phyloP scores from a whole-genome alignment of 1,140 invertebrate species.

The Cheumatopsyche charites region DNA sequence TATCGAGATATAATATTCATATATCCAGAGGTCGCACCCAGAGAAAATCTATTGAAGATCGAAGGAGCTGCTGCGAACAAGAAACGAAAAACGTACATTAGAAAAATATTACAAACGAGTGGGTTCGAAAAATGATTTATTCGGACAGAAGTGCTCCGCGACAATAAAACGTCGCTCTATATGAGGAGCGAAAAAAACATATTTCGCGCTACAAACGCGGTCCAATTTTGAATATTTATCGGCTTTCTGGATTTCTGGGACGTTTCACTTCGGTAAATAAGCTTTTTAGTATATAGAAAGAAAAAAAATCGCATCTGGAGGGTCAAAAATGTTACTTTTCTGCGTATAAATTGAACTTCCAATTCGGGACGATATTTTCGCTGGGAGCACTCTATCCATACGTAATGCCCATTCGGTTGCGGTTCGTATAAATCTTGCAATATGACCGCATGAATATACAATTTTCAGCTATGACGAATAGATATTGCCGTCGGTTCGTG shows the following conservation, averaged over 20 bases:
- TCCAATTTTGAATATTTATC: too few species aligned
- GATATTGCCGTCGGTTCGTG: neutral
- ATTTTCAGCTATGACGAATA: too few species aligned
- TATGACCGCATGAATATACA: too few species aligned
- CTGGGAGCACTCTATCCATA: neutral
- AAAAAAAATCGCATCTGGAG: too few species aligned
- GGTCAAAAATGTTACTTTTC: slow-evolving; percentile 16
- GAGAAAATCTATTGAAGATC: neutral
- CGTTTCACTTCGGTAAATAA: slow-evolving; percentile 21
- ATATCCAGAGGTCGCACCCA: neutral
- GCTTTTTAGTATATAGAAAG: neutral
- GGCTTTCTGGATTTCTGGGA: neutral
- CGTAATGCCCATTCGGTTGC: neutral
- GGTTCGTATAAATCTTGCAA: slow-evolving; percentile 10
- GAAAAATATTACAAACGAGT: too few species aligned
- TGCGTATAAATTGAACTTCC: slow-evolving; percentile 24
- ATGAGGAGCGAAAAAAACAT: too few species aligned
- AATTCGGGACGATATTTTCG: slow-evolving; percentile 13
- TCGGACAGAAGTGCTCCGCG: neutral
- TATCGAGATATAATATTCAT: slow-evolving; percentile 50
- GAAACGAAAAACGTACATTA: neutral
- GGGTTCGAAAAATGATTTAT: neutral
- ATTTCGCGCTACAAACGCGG: too few species aligned
- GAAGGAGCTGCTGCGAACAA: slow-evolving; percentile 1
- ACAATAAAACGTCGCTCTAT: neutral